These are phyloP conservation scores for Carduelis carduelis DNA, from an alignment of 2,797 vertebrate genomes.

Conservation along the genomic window DNA sequence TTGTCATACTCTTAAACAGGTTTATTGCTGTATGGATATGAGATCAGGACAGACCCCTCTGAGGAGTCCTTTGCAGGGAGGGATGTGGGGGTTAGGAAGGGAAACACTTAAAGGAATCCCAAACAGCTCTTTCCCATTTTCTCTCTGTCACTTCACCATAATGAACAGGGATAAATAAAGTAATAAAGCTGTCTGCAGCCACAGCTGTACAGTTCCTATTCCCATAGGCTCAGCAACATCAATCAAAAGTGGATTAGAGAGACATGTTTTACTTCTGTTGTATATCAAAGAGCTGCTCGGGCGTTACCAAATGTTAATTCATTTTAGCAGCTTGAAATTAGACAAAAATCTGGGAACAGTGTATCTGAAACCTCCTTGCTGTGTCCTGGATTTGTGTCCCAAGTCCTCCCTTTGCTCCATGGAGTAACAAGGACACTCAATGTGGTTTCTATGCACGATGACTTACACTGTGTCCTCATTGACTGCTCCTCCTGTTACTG, in stretches of 20 bases:
- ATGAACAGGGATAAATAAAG: neutral
- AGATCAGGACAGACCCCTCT: neutral
- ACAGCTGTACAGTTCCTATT: neutral
- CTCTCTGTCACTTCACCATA: neutral
- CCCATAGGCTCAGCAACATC: neutral
- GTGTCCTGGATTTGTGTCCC: neutral
- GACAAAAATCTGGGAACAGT: neutral
- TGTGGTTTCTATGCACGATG: neutral
- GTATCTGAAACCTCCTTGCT: neutral
- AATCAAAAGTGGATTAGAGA: constrained; percentile 5
- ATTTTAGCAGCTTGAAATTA: neutral
- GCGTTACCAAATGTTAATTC: neutral
- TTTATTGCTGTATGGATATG: neutral
- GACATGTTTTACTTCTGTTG: neutral
- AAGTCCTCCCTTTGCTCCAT: neutral
- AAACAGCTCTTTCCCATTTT: neutral
- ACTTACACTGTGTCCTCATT: neutral
- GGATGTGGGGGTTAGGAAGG: neutral
- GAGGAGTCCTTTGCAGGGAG: neutral
- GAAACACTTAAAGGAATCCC: neutral
- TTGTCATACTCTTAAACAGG: neutral
- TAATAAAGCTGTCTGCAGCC: neutral
- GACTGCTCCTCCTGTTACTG: neutral
- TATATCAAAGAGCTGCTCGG: neutral
- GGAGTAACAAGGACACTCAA: neutral